Conservation (phyloP, 2,113 vertebrate genomes). For the Plecotus auritus region DNA sequence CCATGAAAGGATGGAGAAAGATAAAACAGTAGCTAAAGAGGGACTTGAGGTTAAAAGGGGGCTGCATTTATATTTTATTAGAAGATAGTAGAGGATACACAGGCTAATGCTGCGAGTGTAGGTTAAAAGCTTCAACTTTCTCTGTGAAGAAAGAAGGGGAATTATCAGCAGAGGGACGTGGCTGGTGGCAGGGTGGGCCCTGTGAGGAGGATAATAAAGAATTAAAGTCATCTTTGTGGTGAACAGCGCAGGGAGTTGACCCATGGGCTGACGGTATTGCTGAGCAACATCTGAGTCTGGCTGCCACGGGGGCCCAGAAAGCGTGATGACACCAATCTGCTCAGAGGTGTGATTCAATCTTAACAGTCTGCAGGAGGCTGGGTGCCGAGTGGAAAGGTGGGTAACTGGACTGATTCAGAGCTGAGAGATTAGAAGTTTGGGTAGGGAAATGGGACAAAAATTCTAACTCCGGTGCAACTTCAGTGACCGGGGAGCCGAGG, state of each 20-base stretch:
- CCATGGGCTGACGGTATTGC: rapidly evolving
- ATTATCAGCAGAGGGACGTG: not conserved
- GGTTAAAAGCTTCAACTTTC: slow-evolving; percentile 38
- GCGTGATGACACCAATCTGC: slow-evolving; percentile 32
- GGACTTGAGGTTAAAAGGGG: not conserved
- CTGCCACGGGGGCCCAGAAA: not conserved
- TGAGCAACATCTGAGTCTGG: rapidly evolving
- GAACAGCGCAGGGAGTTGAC: not conserved
- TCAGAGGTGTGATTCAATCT: slow-evolving; percentile 27
- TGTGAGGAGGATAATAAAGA: not conserved
- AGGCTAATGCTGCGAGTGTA: not conserved
- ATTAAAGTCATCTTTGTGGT: not conserved
- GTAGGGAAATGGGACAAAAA: not conserved
- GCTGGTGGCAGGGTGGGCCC: not conserved
- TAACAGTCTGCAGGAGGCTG: not conserved
- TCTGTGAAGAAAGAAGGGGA: not conserved
- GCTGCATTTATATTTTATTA: not conserved
- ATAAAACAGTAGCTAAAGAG: not conserved
- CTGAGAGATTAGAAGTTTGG: not conserved
- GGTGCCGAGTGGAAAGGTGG: not conserved
- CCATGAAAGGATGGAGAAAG: not conserved
- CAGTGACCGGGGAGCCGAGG: not conserved
- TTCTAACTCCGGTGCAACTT: not conserved
- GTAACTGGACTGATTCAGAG: not conserved
- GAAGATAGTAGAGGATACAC: not conserved